Conservation (phyloP, 1,140 invertebrate species). For the Diabrotica undecimpunctata region DNA sequence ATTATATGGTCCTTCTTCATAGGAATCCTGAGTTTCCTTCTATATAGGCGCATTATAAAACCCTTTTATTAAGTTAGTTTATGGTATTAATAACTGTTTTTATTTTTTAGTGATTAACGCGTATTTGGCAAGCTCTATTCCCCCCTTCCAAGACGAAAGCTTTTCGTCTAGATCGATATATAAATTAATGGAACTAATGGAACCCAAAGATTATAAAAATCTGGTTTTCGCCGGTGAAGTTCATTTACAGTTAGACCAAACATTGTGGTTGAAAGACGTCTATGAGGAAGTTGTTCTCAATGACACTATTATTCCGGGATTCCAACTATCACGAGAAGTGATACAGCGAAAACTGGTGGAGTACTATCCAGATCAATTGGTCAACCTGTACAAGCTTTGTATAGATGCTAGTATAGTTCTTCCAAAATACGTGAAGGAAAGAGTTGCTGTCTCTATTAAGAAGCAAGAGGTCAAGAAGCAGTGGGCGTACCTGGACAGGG, state of each 20-base stretch:
- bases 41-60: no score
- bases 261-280: slow-evolving; percentile 36
- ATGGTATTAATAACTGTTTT: neutral
- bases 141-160: slow-evolving; percentile 31
- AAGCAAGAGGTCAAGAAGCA: slow-evolving; percentile 23
- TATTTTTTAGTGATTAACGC: slow-evolving; percentile 32
- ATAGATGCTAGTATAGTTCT: slow-evolving; percentile 28
- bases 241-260: slow-evolving; percentile 31
- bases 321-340: slow-evolving; percentile 31
- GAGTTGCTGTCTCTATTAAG: slow-evolving; percentile 1
- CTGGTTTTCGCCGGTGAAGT: slow-evolving; percentile 27
- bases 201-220: slow-evolving; percentile 21
- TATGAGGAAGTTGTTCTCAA: slow-evolving; percentile 26
- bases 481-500: slow-evolving; percentile 35
- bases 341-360: slow-evolving; percentile 27
- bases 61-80: no score
- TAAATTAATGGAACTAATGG: slow-evolving; percentile 12
- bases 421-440: slow-evolving; percentile 29
- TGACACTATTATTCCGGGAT: slow-evolving; percentile 25
- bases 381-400: slow-evolving; percentile 33
- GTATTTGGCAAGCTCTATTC: slow-evolving; percentile 36
- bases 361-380: slow-evolving; percentile 20
- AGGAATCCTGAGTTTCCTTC: no score
- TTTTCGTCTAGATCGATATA: slow-evolving; percentile 24
- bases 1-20: no score